These are phyloP conservation scores for Sphaerophoria rueppellii DNA, from an alignment of 2,888 invertebrate species.

Conservation along the genomic window DNA sequence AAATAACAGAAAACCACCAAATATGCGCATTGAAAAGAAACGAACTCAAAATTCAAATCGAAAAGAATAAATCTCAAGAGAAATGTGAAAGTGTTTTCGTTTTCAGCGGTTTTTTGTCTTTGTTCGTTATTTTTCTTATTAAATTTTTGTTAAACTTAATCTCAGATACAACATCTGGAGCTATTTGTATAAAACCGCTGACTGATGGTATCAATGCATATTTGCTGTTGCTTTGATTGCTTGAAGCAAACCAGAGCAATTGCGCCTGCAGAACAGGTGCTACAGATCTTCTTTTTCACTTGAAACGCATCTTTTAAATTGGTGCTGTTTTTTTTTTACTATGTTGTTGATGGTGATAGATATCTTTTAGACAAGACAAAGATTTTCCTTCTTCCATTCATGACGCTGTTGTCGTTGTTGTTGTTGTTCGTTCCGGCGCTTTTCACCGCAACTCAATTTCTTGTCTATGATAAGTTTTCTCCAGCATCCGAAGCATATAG, in stretches of 20 bases:
- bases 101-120: conserved; percentile 23
- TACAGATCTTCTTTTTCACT: conserved; percentile 24
- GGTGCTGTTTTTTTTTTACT: neutral
- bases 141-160: conserved; percentile 25
- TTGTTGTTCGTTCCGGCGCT: conserved; percentile 61
- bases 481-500: conserved; percentile 50
- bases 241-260: neutral
- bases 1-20: neutral
- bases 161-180: conserved; percentile 36
- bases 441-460: conserved; percentile 55
- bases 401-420: conserved; percentile 29
- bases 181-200: conserved; percentile 10
- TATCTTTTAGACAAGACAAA: conserved; percentile 56
- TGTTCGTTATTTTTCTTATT: neutral
- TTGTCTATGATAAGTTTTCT: conserved; percentile 61
- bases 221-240: conserved; percentile 3
- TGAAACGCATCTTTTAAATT: conserved; percentile 44
- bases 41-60: neutral
- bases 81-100: conserved; percentile 72
- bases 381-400: conserved; percentile 44
- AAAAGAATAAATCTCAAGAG: conserved; percentile 20
- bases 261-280: conserved; percentile 50
- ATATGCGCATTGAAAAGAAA: neutral
- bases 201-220: conserved; percentile 21
- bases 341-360: conserved; percentile 31